Evolutionary conservation across 2,888 invertebrate genomes (phyloP), one percentile per base, ranked within the genome.

Genomic region (Temnothorax unifasciatus): DNA sequence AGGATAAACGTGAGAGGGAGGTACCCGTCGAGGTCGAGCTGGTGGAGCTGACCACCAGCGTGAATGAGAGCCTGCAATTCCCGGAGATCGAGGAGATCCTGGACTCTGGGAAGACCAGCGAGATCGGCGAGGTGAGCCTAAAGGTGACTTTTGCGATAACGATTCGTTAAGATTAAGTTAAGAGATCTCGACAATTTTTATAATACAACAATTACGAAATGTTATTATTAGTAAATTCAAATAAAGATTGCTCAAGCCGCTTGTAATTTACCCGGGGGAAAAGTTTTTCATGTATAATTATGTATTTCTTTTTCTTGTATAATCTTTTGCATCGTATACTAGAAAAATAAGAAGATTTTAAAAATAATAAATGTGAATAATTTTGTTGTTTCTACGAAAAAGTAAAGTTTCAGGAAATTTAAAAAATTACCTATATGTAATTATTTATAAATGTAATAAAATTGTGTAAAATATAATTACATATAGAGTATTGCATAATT

Each of bases 31-130:
- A 94, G 52, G 93, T 94, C 3, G 94, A 94, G 71, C 90, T 94
- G 59, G 93, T 94, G 38, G 94, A 94, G 64, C 85, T 95, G 29
- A 90, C 93, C 44, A 94, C 94, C 41, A 93, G 93, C 76, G 93
- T 94, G 0, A 94, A 94, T 77, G 94, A 95, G 82, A 92, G 87
- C 13, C 89, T 93, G 15, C 94, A 95, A 83, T 95, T 94, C 87
- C 93, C 95, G 9, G 93, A 94, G 71, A 93, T 95, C 85, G 94
- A 94, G 79, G 92, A 94, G 63, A 94, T 95, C 66, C 85, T 90
- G 13, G 94, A 94, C 66, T 92, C 92, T 0, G 89, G 91, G 25
- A 93, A 93, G 79, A 91, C 91, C 38, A 93, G 91, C 85, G 94
- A 93, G 61, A 85, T 90, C 25, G 91, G 91, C 13, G 93, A 93